These are phyloP conservation scores for Scaptomyza cyrtandrae DNA, from an alignment of 2,888 invertebrate species.

Conservation along the genomic window DNA sequence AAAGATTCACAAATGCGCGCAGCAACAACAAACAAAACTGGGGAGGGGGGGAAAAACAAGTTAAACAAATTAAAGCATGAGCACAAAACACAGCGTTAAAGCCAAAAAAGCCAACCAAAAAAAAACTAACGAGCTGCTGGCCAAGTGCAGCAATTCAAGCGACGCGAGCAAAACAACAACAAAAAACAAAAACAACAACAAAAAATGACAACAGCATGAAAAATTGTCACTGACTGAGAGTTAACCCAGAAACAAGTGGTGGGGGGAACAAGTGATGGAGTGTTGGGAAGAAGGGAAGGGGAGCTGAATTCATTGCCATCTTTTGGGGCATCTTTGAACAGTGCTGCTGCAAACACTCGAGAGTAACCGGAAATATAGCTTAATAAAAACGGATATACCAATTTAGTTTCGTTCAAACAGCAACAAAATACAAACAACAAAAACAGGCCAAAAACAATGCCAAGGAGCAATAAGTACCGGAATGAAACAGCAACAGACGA, in stretches of 20 bases:
- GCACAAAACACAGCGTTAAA: conserved; percentile 34
- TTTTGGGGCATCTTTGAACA: conserved; percentile 36
- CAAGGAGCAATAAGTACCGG: conserved; percentile 68
- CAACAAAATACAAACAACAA: conserved; percentile 39
- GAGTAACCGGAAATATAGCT: conserved; percentile 79
- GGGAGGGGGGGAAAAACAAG: not conserved
- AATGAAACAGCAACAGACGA: conserved; percentile 63
- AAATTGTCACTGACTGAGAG: conserved; percentile 76
- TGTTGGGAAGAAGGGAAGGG: not conserved
- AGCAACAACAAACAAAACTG: not conserved
- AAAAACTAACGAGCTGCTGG: conserved; percentile 72
- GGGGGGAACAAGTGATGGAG: not conserved
- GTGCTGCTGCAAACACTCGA: conserved; percentile 58
- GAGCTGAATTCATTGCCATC: conserved; percentile 18
- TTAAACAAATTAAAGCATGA: conserved; percentile 52
- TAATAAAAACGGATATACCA: conserved; percentile 81
- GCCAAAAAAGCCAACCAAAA: no score
- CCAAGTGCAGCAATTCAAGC: conserved; percentile 38
- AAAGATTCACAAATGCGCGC: conserved; percentile 26
- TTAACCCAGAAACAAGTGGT: conserved; percentile 25
- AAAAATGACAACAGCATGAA: conserved; percentile 78
- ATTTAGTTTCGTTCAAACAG: conserved; percentile 77
- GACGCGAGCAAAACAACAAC: conserved; percentile 41
- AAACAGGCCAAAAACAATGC: conserved; percentile 19
- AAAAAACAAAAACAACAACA: not conserved